Evolutionary conservation across 2,797 vertebrate genomes (phyloP), one percentile per base, ranked within the genome.

Genomic region (Forpus xanthops): DNA sequence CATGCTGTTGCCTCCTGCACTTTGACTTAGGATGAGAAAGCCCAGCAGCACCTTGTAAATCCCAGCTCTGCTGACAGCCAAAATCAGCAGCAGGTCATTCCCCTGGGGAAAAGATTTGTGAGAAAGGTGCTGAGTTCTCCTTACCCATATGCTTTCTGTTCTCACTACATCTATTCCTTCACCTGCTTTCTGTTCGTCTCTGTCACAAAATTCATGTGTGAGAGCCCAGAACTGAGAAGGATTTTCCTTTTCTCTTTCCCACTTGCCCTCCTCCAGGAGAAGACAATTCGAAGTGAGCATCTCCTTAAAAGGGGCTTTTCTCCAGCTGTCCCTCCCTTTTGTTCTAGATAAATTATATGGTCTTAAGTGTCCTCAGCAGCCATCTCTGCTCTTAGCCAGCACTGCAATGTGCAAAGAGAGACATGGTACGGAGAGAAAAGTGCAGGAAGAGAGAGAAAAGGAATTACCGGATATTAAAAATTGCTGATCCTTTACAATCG

Each of bases 61-160:
- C 89, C 83, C 94, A 74, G 4, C 30, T 28, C 47, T 85, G 71
- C 60, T 67, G 82, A 94, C 83, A 94, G 71, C 80, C 72, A 87
- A 88, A 91, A 79, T 83, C 96, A 91, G n/a, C 74, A 93, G 67
- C 93, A 94, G 85, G 65, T 85, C 93, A 58, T 94, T 94, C 91
- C 77, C 83, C n/a, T 74, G 80, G 87, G 90, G 71, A 93, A 91
- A 91, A 82, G 85, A 73, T 79, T 88, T 93, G 73, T 80, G 74
- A 76, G 74, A 87, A 94, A 94, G 95, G 92, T 97, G 93, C 87
- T 86, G 82, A 92, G 80, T 71, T 89, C 50, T 85, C 74, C 76
- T 85, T 88, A 84, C 75, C 66, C 96, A 96, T 95, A 62, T 87
- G 95, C 90, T 95, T 94, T 94, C 77, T 91, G 73, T 90, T 95